phyloP scores from a whole-genome alignment of 2,888 invertebrate genomes.

The Rhopalosiphum nymphaeae region DNA sequence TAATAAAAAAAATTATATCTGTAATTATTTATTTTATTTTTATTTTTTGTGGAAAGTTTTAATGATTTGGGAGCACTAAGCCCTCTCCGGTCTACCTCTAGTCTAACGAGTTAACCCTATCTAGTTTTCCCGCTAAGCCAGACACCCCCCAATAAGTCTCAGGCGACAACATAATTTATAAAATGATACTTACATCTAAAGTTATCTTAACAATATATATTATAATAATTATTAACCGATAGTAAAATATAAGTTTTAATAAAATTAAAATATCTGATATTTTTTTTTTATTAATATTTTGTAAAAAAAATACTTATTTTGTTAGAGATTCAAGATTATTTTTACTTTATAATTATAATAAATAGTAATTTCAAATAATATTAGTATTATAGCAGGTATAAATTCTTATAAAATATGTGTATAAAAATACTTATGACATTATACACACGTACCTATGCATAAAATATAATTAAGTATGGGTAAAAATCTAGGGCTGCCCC shows the following conservation, averaged over 20 bases:
- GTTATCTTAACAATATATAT: not conserved
- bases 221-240: not conserved
- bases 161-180: not conserved
- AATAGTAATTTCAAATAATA: not conserved
- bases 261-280: not conserved
- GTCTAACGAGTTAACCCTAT: too few species aligned
- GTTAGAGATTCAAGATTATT: not conserved
- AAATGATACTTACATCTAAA: not conserved
- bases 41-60: too few species aligned
- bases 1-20: too few species aligned
- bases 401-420: not conserved
- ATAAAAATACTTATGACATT: not conserved
- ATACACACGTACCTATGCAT: not conserved
- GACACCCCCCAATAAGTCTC: too few species aligned
- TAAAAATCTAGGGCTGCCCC: not conserved
- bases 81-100: too few species aligned
- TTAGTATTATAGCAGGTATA: not conserved
- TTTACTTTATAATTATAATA: not conserved
- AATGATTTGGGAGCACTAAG: too few species aligned
- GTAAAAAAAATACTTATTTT: not conserved
- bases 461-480: not conserved
- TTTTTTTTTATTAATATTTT: not conserved
- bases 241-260: not conserved
- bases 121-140: too few species aligned
- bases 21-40: too few species aligned